A percentile compares a stretch with the other conserved stretches of the same genome.
Evolutionary conservation across 2,797 vertebrate species (phyloP).

Genomic region (Gadopsis marmoratus): DNA sequence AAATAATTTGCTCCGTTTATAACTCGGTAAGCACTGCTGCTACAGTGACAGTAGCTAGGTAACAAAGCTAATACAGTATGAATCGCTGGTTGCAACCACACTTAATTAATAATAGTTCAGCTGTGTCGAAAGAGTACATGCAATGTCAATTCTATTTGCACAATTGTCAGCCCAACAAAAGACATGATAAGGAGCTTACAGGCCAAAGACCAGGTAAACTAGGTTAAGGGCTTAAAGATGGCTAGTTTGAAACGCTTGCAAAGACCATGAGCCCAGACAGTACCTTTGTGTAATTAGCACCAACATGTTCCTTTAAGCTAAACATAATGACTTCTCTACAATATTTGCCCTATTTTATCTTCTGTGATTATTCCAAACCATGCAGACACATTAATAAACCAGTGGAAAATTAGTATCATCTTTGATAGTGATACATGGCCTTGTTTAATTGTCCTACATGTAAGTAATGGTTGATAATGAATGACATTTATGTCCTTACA

Average conservation of each 20-base stretch:
- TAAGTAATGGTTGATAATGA: constrained; percentile 7
- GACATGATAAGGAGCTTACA: background rate
- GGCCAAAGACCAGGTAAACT: background rate
- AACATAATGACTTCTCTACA: background rate
- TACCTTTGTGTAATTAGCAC: background rate
- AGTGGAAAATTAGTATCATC: background rate
- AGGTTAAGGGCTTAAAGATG: background rate
- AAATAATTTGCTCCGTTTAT: constrained; percentile 6
- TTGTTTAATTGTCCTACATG: constrained; percentile 1
- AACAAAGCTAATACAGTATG: background rate
- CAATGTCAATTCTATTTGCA: background rate
- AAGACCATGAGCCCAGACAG: background rate
- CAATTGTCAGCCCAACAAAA: background rate
- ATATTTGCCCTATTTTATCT: background rate
- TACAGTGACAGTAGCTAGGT: constrained; percentile 15
- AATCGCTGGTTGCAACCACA: background rate
- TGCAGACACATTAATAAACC: background rate
- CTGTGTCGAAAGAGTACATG: background rate
- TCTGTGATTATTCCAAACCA: constrained; percentile 2
- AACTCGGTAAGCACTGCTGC: background rate
- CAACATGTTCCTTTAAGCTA: background rate
- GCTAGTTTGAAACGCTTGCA: background rate
- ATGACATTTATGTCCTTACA: background rate
- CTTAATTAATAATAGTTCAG: constrained; percentile 4
- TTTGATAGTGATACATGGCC: background rate